phyloP scores from a whole-genome alignment of 2,113 vertebrate species.

The Phylloscopus trochilus region DNA sequence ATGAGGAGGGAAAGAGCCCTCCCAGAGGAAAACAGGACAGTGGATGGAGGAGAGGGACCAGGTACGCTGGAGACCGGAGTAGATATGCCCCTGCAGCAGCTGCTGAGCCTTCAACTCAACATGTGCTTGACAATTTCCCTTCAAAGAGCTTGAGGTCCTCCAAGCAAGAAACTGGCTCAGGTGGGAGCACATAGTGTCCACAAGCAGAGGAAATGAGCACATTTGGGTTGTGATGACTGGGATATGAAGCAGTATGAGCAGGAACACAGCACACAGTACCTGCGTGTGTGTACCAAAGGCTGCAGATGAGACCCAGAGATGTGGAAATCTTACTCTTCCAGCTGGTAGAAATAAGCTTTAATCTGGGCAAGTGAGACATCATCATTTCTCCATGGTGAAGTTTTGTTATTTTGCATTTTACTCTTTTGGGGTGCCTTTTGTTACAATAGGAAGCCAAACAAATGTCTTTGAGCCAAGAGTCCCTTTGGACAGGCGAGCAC shows the following conservation, averaged over 20 bases:
- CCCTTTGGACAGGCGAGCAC: rapidly evolving
- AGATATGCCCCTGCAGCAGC: not conserved
- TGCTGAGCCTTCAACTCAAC: not conserved
- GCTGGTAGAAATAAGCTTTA: not conserved
- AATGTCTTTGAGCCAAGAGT: not conserved
- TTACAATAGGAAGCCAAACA: not conserved
- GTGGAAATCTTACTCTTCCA: not conserved
- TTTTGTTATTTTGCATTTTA: not conserved
- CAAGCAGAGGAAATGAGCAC: not conserved
- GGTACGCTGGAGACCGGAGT: not conserved
- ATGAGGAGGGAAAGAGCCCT: not conserved
- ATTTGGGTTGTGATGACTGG: not conserved
- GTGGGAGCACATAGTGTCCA: not conserved
- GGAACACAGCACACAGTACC: not conserved
- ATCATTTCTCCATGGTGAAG: not conserved
- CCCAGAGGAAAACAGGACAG: not conserved
- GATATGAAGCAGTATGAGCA: not conserved
- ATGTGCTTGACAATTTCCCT: not conserved
- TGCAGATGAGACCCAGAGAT: not conserved
- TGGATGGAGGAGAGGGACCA: not conserved
- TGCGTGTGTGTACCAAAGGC: not conserved
- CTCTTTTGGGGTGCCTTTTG: not conserved
- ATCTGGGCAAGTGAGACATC: not conserved
- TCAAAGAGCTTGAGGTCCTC: not conserved
- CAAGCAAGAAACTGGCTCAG: not conserved